Evolutionary conservation across 2,113 vertebrate genomes (phyloP).

Genomic region (Hoplias malabaricus): DNA sequence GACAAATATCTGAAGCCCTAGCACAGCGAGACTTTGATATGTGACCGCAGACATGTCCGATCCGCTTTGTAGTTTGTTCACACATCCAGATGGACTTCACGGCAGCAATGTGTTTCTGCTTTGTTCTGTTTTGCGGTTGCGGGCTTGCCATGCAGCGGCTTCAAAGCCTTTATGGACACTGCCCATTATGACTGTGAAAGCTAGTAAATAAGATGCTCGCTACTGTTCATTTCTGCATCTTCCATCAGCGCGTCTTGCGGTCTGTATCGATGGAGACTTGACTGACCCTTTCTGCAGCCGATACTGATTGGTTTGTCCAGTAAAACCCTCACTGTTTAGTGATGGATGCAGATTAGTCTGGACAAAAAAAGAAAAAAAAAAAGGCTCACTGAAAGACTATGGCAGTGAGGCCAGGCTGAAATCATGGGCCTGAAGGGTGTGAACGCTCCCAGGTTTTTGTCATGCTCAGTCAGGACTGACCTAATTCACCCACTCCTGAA

Average conservation of each 20-base stretch:
- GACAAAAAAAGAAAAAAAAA: no score
- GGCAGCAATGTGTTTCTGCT: background rate
- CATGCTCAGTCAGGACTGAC: background rate
- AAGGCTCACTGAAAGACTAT: background rate
- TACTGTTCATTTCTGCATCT: background rate
- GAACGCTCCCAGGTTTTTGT: background rate
- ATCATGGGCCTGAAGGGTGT: background rate
- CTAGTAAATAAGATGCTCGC: background rate
- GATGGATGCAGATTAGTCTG: slow-evolving; percentile 45
- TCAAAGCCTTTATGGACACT: background rate
- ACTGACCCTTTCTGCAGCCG: background rate
- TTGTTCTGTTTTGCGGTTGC: background rate
- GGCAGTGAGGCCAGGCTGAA: background rate
- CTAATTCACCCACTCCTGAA: background rate
- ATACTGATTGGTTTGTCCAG: slow-evolving; percentile 4
- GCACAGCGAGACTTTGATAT: background rate
- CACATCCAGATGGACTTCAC: background rate
- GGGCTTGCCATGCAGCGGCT: background rate
- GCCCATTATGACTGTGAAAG: background rate
- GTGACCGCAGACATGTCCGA: background rate
- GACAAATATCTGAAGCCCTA: background rate
- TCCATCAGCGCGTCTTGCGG: background rate
- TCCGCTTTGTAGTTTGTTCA: background rate
- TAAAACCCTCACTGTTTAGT: background rate
- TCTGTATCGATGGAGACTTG: background rate